phyloP scores from a whole-genome alignment of 1,140 invertebrate genomes.

The Achatina immaculata region DNA sequence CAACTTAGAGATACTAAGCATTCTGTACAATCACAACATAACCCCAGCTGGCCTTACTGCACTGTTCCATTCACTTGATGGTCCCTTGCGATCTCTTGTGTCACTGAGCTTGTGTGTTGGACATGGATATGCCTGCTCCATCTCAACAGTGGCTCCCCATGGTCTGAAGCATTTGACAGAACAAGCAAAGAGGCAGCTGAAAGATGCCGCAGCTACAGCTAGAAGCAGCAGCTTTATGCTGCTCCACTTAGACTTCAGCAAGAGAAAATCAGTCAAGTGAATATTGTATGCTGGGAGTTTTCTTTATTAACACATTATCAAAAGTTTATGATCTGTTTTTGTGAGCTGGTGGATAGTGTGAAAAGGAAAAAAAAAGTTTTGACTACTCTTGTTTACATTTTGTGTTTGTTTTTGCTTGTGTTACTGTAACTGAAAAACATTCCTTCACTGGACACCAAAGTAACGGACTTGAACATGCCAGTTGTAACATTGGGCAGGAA shows the following conservation, averaged over 20 bases:
- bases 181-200: constrained; percentile 20
- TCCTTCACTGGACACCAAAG: too few species aligned
- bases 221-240: constrained; percentile 2
- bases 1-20: constrained; percentile 13
- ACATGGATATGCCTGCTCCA: constrained; percentile 16
- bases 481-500: too few species aligned
- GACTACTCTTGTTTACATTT: too few species aligned
- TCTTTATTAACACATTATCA: not conserved
- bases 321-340: not conserved
- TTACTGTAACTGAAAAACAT: too few species aligned
- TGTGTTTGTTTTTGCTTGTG: too few species aligned
- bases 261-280: not conserved
- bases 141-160: not conserved
- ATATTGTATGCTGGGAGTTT: not conserved
- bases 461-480: too few species aligned
- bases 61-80: constrained; percentile 16
- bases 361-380: not conserved
- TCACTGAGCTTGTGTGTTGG: constrained; percentile 32
- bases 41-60: constrained; percentile 14
- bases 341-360: not conserved
- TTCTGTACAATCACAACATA: constrained; percentile 26
- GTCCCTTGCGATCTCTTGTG: constrained; percentile 4
- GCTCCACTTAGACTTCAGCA: constrained; percentile 21
- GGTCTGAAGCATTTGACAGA: constrained; percentile 33
- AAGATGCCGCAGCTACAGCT: constrained; percentile 10